Base-by-base conservation (phyloP, 2,888 invertebrate genomes). In the Chrysolina oricalcia region DNA sequence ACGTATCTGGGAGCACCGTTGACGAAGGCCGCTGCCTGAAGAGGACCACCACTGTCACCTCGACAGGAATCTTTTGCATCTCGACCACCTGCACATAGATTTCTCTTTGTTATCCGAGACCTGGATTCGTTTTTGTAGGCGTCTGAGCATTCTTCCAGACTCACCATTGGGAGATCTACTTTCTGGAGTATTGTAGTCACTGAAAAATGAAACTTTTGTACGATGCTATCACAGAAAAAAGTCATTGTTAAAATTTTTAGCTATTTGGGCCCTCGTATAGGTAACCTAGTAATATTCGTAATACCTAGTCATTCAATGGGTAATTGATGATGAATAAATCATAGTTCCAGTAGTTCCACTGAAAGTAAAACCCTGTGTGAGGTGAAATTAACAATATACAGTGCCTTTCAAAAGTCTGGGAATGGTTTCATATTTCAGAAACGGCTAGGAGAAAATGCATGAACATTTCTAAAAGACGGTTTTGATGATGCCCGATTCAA, bases 1-100 rank as follows among this genome's bases (percentile, higher is more conserved):
- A 74, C 23, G 27, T 74, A 91, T 53, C 90, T 89, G 6, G 86
- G 73, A 10, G 78, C 90, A 1, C 81, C 82, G 21, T 85, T 85
- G 0, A 85, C 81, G 0, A 85, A 85, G 0, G 89, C 89, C 0
- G 88, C 87, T 69, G 87, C 85, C 53, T 90, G 86, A 0, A 94
- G 89, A 0, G 94, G 94, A 0, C 94, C 93, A 0, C 94, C 94
- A 15, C 92, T 93, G 82, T 94, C 93, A 0, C 93, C 93, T 0
- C 88, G 87, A 79, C 93, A 94, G 0, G 93, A 92, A 83, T 93
- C 93, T 75, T 89, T 89, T 19, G 89, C 89, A 35, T 67, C 86
- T 1, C 87, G 85, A 0, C 93, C 93, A 1, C 93, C 93, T 0
- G 93, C 93, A 83, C 94, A 94, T n/a, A 94, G 83, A 81, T 92